phyloP scores from a whole-genome alignment of 2,797 vertebrate species.

The Cynopterus sphinx region DNA sequence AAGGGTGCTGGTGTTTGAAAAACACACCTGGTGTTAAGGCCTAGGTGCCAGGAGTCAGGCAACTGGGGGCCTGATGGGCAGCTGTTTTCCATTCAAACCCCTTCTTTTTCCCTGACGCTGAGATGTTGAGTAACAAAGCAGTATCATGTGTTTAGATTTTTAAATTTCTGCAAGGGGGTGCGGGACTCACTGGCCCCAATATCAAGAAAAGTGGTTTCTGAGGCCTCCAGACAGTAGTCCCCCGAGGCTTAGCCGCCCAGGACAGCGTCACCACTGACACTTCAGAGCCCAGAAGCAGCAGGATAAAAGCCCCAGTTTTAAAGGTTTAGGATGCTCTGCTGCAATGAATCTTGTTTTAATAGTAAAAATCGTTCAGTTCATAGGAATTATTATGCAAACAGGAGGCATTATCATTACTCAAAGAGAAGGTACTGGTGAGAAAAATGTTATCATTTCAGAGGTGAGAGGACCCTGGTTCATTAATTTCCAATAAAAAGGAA shows the following conservation, averaged over 20 bases:
- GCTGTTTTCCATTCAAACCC: neutral
- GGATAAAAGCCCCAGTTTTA: neutral
- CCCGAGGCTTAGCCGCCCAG: neutral
- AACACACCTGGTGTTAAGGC: neutral
- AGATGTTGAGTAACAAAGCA: neutral
- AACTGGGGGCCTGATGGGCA: neutral
- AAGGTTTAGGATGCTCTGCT: neutral
- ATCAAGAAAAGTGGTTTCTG: neutral
- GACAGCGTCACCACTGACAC: neutral
- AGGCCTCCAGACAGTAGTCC: neutral
- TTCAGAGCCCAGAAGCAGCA: neutral
- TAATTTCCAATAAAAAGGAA: slow-evolving; percentile 27
- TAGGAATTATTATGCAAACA: neutral
- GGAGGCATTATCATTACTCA: neutral
- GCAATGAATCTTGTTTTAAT: neutral
- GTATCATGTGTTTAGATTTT: neutral
- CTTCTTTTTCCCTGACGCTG: neutral
- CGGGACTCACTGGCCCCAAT: neutral
- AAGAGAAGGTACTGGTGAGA: neutral
- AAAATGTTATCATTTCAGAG: neutral
- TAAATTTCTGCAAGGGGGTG: neutral
- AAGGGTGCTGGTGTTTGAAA: neutral
- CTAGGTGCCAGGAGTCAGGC: too few relatives aligned
- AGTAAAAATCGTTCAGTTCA: neutral
- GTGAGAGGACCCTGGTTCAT: neutral